phyloP scores from a whole-genome alignment of 2,113 vertebrate genomes.

The Desmodus rotundus region DNA sequence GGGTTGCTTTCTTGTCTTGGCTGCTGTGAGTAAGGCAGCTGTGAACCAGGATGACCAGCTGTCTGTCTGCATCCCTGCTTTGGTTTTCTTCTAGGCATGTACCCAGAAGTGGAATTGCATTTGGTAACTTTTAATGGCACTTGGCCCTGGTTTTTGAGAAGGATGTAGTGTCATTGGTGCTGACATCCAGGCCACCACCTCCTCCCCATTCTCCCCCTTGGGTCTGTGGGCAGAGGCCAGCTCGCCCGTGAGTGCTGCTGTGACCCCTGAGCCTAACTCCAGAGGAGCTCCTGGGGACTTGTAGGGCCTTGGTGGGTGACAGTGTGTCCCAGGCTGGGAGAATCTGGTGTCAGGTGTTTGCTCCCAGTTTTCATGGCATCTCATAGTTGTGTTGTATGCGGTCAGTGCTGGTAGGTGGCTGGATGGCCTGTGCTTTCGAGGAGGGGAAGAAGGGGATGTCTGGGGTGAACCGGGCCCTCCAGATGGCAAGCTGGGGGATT shows the following conservation, averaged over 20 bases:
- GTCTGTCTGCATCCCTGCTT: no score
- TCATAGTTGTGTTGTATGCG: neutral
- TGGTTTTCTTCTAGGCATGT: fast-evolving
- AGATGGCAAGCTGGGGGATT: neutral
- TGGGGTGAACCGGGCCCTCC: neutral
- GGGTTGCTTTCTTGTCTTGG: neutral
- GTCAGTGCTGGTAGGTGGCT: fast-evolving
- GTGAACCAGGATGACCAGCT: fast-evolving
- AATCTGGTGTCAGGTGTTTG: neutral
- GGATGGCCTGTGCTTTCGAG: fast-evolving
- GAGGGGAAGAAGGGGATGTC: neutral
- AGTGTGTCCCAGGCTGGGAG: neutral
- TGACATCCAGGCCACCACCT: fast-evolving
- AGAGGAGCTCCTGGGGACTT: neutral
- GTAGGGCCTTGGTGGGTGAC: neutral
- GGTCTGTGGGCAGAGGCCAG: neutral
- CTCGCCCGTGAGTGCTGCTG: fast-evolving
- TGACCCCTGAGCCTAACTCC: neutral
- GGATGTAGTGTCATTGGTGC: neutral
- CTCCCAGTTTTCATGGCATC: neutral
- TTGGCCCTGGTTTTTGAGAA: neutral
- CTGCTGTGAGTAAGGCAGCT: neutral
- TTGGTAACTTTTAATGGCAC: neutral
- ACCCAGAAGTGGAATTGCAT: neutral
- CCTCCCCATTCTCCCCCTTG: neutral